Conservation (phyloP, 2,113 vertebrate species). For the Gymnorhina tibicen region DNA sequence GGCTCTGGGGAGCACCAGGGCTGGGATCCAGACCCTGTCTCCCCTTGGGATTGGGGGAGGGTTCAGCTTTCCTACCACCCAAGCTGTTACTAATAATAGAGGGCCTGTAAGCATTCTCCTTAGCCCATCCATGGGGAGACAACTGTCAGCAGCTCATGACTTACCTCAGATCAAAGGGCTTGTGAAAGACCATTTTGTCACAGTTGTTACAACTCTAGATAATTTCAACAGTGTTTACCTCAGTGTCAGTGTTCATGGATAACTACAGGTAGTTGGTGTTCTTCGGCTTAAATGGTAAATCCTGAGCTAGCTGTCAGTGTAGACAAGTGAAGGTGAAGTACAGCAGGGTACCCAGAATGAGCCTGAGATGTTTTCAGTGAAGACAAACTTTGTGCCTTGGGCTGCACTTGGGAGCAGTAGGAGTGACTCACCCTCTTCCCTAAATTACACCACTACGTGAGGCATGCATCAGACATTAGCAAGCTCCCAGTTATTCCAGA, state of each 20-base stretch:
- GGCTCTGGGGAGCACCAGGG: background rate
- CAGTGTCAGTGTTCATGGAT: background rate
- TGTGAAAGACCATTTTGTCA: background rate
- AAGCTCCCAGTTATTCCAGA: conserved; percentile 35
- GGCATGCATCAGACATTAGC: conserved; percentile 9
- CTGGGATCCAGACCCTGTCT: background rate
- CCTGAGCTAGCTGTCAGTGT: background rate
- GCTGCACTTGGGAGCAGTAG: background rate
- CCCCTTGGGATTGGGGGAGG: background rate
- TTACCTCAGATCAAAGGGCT: background rate
- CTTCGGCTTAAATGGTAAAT: background rate
- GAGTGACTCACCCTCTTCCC: conserved; percentile 24
- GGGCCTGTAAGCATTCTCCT: background rate
- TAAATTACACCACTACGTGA: background rate
- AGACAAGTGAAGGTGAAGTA: background rate
- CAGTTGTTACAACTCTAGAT: background rate
- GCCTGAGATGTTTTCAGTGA: background rate
- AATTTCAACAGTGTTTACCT: background rate
- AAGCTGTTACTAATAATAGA: background rate
- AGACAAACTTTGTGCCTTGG: background rate
- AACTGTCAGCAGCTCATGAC: background rate
- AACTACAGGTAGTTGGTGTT: background rate
- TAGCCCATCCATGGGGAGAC: background rate
- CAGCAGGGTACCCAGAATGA: background rate
- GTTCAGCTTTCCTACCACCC: background rate